These are phyloP conservation scores for Gobius niger DNA, from an alignment of 2,113 vertebrate genomes.

Conservation along the genomic window DNA sequence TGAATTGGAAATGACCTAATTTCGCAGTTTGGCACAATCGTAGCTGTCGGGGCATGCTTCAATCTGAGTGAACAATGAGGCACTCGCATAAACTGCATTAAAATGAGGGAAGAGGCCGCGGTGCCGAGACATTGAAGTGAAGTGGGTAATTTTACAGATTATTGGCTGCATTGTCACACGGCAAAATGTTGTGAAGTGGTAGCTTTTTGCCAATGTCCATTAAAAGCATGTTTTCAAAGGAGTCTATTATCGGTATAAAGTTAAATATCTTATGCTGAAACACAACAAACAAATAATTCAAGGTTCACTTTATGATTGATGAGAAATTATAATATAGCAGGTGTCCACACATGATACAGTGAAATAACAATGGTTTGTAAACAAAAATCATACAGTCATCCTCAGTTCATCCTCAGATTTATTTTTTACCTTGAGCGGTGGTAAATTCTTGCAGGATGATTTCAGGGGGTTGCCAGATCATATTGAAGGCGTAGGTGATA, in stretches of 20 bases:
- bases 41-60: not conserved
- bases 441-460: too few relatives aligned
- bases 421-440: too few relatives aligned
- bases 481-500: too few relatives aligned
- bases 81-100: conserved; percentile 1
- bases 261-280: not conserved
- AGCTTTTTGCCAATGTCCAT: not conserved
- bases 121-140: not conserved
- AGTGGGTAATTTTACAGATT: conserved; percentile 24
- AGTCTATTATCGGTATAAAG: not conserved
- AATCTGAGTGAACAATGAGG: not conserved
- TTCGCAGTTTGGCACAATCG: conserved; percentile 48
- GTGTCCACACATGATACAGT: too few relatives aligned
- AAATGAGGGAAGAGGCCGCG: conserved; percentile 4
- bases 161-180: not conserved
- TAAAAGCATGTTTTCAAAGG: not conserved
- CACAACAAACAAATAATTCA: not conserved
- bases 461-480: too few relatives aligned
- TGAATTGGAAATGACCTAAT: conserved; percentile 61
- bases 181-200: not conserved
- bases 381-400: too few relatives aligned
- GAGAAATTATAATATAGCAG: too few relatives aligned
- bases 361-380: too few relatives aligned
- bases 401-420: too few relatives aligned
- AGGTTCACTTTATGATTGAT: too few relatives aligned